Percentiles rank a stretch among this genome's conserved stretches.
These are phyloP conservation scores for Cheilosia soror DNA, from an alignment of 2,888 invertebrate species.

Conservation along the genomic window DNA sequence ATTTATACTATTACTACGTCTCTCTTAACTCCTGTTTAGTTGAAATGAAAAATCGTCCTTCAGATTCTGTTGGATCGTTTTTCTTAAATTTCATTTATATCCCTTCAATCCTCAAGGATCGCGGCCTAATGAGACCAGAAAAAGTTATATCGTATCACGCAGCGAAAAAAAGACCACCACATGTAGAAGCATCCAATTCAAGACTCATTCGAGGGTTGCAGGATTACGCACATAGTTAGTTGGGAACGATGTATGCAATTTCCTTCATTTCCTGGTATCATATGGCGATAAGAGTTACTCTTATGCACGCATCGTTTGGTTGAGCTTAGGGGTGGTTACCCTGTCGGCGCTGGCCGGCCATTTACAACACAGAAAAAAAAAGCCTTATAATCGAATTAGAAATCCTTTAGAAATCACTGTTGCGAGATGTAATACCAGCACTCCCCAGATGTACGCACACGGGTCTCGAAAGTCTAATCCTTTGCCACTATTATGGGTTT, in stretches of 20 bases:
- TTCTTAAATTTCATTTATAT: slow-evolving; percentile 59
- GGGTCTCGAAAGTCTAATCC: slow-evolving; percentile 46
- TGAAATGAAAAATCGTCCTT: slow-evolving; percentile 69
- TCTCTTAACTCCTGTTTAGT: slow-evolving; percentile 3
- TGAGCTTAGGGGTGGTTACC: slow-evolving; percentile 43
- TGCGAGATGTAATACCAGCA: slow-evolving; percentile 68
- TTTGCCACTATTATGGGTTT: slow-evolving; percentile 63
- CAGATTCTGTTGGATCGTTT: slow-evolving; percentile 51
- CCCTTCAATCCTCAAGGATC: slow-evolving; percentile 61
- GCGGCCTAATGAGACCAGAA: slow-evolving; percentile 31
- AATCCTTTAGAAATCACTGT: slow-evolving; percentile 73
- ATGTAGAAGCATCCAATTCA: slow-evolving; percentile 3
- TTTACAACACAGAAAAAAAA: slow-evolving; percentile 24
- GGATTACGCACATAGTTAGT: slow-evolving; percentile 51
- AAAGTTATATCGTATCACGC: slow-evolving; percentile 28
- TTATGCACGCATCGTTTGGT: slow-evolving; percentile 65
- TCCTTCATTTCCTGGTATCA: slow-evolving; percentile 59
- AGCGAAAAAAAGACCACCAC: slow-evolving; percentile 6
- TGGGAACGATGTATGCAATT: slow-evolving; percentile 43
- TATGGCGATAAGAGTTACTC: slow-evolving; percentile 73
- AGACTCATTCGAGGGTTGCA: slow-evolving; percentile 49
- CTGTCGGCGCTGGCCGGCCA: neutral
- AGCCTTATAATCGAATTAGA: slow-evolving; percentile 74
- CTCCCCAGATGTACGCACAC: slow-evolving; percentile 49
- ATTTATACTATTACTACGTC: neutral